Evolutionary conservation across 2,888 invertebrate genomes (phyloP), one percentile per base, ranked within the genome.

Genomic region (Ischnus inquisitorius): DNA sequence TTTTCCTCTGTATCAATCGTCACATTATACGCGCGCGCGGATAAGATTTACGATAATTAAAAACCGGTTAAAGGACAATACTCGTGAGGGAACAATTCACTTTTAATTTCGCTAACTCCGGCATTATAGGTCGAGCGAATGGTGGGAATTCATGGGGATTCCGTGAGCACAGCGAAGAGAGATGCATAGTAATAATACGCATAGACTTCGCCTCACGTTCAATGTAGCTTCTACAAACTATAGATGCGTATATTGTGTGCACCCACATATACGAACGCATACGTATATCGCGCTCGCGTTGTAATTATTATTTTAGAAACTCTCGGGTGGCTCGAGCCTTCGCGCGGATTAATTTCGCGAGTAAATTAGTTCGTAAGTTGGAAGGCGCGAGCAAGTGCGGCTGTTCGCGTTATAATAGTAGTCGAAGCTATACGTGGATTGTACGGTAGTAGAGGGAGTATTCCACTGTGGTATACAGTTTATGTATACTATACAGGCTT

Each of bases 11-110:
- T 81, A 85, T 86, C 85, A 87, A 89, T 89, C 85, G 83, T 71
- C 83, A 65, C 25, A 60, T 60, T 60, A 60, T 74, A 80, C 67
- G 51, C 19, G 14, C 65, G 82, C 80, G 86, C 6, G 6, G 34
- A 87, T 88, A 85, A 89, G 86, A 88, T 89, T 89, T 87, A 89
- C 88, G 87, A 83, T 88, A 88, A 89, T 89, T 89, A 88, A 90
- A 34, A 89, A 83, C 68, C 74, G 77, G 68, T 87, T 82, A 84
- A 82, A 86, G 83, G 86, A 88, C 88, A 87, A 88, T 88, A 88
- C 85, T 34, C 4, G 71, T 67, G 76, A 67, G 43, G 75, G 62
- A 54, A 65, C 80, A 81, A 86, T 87, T 88, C 87, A 85, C 82
- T 85, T 87, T 89, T 87, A 86, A 88, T 85, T 86, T 85, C 19